Conservation (phyloP, 2,888 invertebrate genomes). For the Blera fallax region DNA sequence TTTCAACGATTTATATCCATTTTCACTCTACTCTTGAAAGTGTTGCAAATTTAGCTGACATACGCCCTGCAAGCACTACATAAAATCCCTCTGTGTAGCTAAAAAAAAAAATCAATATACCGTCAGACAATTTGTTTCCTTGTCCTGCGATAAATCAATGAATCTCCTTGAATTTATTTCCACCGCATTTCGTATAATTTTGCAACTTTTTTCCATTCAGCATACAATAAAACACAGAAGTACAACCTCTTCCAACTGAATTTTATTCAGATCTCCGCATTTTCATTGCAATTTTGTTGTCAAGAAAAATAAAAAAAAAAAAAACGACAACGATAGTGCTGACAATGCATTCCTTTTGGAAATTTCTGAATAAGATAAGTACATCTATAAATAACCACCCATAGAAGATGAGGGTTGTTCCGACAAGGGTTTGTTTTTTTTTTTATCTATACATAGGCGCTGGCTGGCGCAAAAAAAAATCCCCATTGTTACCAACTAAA, state of each 20-base stretch:
- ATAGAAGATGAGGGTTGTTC: constrained; percentile 13
- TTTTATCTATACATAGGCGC: not conserved
- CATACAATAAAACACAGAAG: constrained; percentile 12
- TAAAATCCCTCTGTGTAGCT: not conserved
- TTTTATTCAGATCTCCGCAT: not conserved
- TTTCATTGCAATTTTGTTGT: constrained; percentile 30
- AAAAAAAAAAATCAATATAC: constrained; percentile 16
- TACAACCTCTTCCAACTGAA: not conserved
- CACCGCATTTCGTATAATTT: constrained; percentile 15
- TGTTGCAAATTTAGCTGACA: not conserved
- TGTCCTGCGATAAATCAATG: constrained; percentile 41
- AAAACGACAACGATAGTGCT: constrained; percentile 9
- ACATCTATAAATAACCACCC: constrained; percentile 20
- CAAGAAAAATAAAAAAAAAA: not conserved
- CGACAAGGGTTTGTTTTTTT: not conserved
- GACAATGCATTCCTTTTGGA: constrained; percentile 35
- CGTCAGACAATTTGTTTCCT: not conserved
- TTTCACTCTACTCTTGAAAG: not conserved
- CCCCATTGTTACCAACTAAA: constrained; percentile 12
- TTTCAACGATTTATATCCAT: not conserved
- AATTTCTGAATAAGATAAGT: constrained; percentile 21
- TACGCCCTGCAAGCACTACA: not conserved
- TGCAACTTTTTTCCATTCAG: constrained; percentile 2
- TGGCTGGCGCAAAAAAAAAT: not conserved
- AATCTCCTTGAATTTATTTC: constrained; percentile 25